Base-by-base conservation (phyloP, 2,113 vertebrate species). In the Poeciliopsis retropinna region DNA sequence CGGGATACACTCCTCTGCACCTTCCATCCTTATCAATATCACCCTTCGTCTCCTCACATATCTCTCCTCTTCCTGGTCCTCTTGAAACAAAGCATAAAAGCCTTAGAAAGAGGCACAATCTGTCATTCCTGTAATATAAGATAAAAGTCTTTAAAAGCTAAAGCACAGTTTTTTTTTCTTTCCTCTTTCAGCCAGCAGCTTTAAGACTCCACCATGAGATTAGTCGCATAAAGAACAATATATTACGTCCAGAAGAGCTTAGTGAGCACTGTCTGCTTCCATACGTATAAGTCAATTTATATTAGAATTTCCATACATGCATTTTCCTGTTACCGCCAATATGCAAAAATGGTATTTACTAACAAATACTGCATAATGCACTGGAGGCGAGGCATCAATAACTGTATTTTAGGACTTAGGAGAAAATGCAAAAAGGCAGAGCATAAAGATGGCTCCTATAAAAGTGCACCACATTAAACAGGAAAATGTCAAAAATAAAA, bases 311-410 rank as follows among this genome's bases (percentile, higher is more conserved):
- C 96, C 96, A 97, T 98, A 97, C 95, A 96, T 97, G 97, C 97
- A 97, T 97, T 99, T 99, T 97, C 98, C 97, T 97, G 96, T 98
- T 99, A 97, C 96, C 96, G 96, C 97, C 97, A 97, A 96, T 96
- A 97, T 97, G 98, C 96, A 97, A 98, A 99, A 97, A 96, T 95
- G 96, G 95, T 94, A 95, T 97, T 97, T 98, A 97, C 97, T 95
- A 97, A 96, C 96, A 97, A 97, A 97, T 97, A 97, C 97, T 97
- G 96, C 97, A 99, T 99, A 97, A 99, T 98, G 96, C 96, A 97
- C 96, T 90, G 67, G 91, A 92, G 94, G 95, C 95, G 94, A 95
- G 93, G 95, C 97, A 98, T 96, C 96, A 97, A 97, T 95, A 95
- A 95, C 95, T 91, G 86, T 94, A 95, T 93, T 96, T 74, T 96